phyloP scores from a whole-genome alignment of 2,113 vertebrate genomes.

The Rhinichthys klamathensis region DNA sequence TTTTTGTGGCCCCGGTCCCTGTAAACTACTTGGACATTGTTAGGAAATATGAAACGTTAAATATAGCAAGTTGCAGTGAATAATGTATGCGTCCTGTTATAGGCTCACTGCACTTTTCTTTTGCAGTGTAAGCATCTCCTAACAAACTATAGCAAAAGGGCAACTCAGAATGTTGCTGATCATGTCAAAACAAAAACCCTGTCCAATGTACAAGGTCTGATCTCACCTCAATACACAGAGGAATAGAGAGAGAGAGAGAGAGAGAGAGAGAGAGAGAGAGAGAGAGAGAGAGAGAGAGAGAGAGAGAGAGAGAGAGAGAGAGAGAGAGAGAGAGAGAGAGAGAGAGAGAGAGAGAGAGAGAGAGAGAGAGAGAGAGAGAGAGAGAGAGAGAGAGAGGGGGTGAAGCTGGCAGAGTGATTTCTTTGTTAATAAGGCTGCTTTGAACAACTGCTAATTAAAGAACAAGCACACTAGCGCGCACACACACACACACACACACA shows the following conservation, averaged over 20 bases:
- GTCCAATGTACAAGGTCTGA: not conserved
- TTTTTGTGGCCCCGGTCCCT: not conserved
- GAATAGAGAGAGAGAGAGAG: not conserved
- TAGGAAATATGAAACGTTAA: not conserved
- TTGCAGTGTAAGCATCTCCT: constrained; percentile 30
- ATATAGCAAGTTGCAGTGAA: constrained; percentile 10
- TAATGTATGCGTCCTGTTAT: constrained; percentile 7
- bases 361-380: not conserved
- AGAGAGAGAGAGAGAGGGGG: no score
- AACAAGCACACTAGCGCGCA: not conserved
- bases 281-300: not conserved
- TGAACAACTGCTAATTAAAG: constrained; percentile 18
- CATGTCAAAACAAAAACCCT: constrained; percentile 22
- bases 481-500: not conserved
- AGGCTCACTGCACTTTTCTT: constrained; percentile 29
- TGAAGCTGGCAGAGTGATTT: not conserved
- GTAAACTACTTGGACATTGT: not conserved
- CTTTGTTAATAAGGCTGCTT: constrained; percentile 4
- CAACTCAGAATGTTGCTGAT: constrained; percentile 34
- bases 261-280: no score
- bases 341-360: not conserved
- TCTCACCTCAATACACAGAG: constrained; percentile 7
- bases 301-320: not conserved
- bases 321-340: not conserved
- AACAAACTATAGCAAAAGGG: constrained; percentile 16